Base-by-base conservation (phyloP, 2,113 vertebrate species). In the Takifugu bimaculatus region DNA sequence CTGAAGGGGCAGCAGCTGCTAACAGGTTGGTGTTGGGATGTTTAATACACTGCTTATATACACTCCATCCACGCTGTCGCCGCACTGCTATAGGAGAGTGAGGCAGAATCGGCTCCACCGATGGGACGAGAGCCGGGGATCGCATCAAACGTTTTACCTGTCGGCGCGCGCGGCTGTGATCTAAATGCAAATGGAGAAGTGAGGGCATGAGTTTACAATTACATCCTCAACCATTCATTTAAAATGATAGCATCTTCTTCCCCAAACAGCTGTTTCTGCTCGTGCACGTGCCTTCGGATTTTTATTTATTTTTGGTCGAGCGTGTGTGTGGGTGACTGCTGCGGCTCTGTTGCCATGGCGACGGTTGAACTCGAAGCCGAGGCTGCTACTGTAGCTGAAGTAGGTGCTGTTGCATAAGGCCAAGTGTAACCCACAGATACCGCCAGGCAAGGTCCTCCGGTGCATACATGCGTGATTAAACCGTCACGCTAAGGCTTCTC, bases 311-410 rank as follows among this genome's bases (percentile, higher is more conserved):
- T 56, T 14, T 61, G 48, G 35, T 11, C 6, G 48, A 20, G 48
- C n/a, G 48, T 20, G 14, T 49, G 48, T 49, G 48, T 20, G 79
- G 69, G 79, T 80, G 79, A 73, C 54, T 83, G 68, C 60, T 45
- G 79, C 54, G 55, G 73, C 72, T 70, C 78, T 59, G 85, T 89
- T 88, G 75, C 87, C 75, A 89, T 84, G 80, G 83, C 57, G 70
- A 88, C 69, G 47, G 85, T 49, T 87, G 82, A 85, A 89, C 77
- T 82, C 72, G 55, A 68, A 65, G 80, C 85, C 76, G 75, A 84
- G 54, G 60, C 70, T 77, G 50, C 58, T 77, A 79, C 74, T 82
- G 80, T 83, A 79, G 74, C 75, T 88, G 77, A 83, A 88, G 78
- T 85, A 68, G 78, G 75, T 66, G 74, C 54, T 81, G 84, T 85